Evolutionary conservation across 2,113 vertebrate genomes (phyloP).

Genomic region (Camelus bactrianus): DNA sequence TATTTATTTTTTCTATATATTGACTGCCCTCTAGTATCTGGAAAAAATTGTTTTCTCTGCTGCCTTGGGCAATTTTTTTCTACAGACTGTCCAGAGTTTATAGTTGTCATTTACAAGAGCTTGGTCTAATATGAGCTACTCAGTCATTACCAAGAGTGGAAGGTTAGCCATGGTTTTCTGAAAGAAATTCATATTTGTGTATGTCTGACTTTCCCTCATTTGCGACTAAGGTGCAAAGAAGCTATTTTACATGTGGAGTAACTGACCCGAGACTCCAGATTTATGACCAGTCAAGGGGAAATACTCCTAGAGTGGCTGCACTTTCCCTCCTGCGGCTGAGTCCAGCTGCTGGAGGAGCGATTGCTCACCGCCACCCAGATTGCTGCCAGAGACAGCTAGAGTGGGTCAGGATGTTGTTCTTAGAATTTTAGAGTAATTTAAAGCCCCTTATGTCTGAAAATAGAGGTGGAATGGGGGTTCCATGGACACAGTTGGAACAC

Average conservation of each 20-base stretch:
- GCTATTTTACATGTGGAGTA: not conserved
- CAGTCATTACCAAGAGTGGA: not conserved
- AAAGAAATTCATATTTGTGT: not conserved
- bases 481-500: not conserved
- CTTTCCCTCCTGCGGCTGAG: not conserved
- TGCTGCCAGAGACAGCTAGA: not conserved
- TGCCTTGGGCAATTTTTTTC: not conserved
- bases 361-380: not conserved
- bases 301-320: not conserved
- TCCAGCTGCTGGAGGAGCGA: not conserved
- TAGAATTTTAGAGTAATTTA: constrained; percentile 50
- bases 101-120: not conserved
- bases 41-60: not conserved
- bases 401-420: not conserved
- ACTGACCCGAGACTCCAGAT: not conserved
- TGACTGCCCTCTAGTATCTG: not conserved
- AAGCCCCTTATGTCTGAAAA: not conserved
- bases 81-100: not conserved
- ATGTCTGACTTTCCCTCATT: not conserved
- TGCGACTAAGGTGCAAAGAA: not conserved
- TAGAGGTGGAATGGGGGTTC: not conserved
- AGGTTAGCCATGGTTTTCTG: not conserved
- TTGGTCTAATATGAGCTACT: not conserved
- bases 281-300: not conserved
- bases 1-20: not conserved